Base-by-base conservation (phyloP, 1,140 invertebrate genomes). In the Heliconius congener region DNA sequence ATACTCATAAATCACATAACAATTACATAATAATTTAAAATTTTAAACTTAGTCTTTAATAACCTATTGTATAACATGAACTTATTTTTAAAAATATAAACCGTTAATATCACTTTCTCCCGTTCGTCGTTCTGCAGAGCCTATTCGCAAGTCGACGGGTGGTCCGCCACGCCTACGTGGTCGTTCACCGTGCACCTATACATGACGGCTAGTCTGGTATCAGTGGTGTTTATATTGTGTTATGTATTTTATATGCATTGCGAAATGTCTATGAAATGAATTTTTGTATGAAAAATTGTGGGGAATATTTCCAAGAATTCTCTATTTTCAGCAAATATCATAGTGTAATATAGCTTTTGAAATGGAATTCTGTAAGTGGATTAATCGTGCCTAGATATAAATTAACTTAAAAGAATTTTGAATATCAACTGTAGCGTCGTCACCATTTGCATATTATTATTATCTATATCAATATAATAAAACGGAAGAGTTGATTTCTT, bases 141-240 rank as follows among this genome's bases (percentile, higher is more conserved):
- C 23, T 23, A 60, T 60, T 30, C 57, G 57, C 23, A 13, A 27
- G 57, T 16, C 57, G 57, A 66, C 23, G 11, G 57, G 55, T 57
- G 55, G 55, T 57, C 55, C 55, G 60, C 60, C 60, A 66, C 60
- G 60, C 60, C 55, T 23, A 57, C 55, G 55, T 57, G 55, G 55
- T 57, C 55, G 55, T 57, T 57, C 55, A 57, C 55, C 60, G 60
- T 66, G 23, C 57, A 60, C 30, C 30, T 66, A 30, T 27, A 66
- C 27, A 52, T 19, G 18, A 8, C n/a, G 19, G 5, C 55, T 27
- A 60, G 55, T 23, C 19, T 11, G 13, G 55, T 27, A 11, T 23
- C 19, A 23, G 55, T 60, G n/a, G 23, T 60, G 8, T 23, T 60
- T 60, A 60, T 60, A 60, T 57, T 23, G 6, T 11, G n/a, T 3